Conservation (phyloP, 30 jellyfish, hydroid and myxozoan species). For the Mastigias papua region DNA sequence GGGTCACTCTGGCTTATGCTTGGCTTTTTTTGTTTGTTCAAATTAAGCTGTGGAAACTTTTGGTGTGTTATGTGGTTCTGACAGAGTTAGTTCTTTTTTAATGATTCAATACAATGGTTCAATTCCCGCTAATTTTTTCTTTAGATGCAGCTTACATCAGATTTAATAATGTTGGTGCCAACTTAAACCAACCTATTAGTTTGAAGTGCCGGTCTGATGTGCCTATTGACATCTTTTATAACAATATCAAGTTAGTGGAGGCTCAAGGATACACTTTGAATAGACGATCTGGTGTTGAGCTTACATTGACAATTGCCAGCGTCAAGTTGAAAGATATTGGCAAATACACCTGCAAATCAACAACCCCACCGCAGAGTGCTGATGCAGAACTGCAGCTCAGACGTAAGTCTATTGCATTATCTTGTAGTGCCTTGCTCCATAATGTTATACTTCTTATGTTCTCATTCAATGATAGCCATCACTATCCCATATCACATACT, state of each 20-base stretch:
- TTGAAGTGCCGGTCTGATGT: neutral
- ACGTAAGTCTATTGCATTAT: neutral
- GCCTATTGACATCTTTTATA: neutral
- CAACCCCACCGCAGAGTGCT: neutral
- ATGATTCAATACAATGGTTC: too few relatives aligned
- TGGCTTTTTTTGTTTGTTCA: too few relatives aligned
- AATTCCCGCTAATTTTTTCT: too few relatives aligned
- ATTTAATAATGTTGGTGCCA: neutral
- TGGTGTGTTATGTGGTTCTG: too few relatives aligned
- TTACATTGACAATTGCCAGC: neutral
- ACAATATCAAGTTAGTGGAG: neutral
- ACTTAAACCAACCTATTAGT: neutral
- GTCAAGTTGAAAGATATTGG: constrained; percentile 1
- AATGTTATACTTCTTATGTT: neutral
- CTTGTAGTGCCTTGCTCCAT: neutral
- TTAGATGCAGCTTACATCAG: neutral
- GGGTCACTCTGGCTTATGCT: too few relatives aligned
- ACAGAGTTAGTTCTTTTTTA: too few relatives aligned
- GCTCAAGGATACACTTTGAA: neutral
- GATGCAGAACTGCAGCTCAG: neutral
- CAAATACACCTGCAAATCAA: constrained; percentile 6
- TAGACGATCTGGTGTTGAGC: neutral
- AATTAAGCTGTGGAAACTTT: too few relatives aligned
- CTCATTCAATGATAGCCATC: neutral
- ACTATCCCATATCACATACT: neutral